Evolutionary conservation across 2,113 vertebrate genomes (phyloP).

Genomic region (Tragelaphus buxtoni): DNA sequence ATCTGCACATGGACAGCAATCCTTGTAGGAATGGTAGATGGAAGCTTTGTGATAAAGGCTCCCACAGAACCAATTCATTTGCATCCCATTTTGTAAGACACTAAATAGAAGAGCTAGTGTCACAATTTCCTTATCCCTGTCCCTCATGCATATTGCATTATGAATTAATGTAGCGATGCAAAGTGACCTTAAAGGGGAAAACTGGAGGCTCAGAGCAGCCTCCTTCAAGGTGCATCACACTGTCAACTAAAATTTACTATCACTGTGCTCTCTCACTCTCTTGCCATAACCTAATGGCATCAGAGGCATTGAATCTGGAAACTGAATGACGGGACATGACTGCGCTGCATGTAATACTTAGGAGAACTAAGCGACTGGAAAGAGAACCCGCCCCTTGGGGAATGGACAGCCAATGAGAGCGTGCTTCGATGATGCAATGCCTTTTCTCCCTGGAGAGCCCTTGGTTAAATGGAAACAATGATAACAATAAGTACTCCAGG

Average conservation of each 20-base stretch:
- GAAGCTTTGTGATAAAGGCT: neutral
- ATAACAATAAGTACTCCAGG: neutral
- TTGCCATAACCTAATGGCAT: neutral
- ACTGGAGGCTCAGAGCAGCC: neutral
- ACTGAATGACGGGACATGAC: neutral
- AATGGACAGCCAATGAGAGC: slow-evolving; percentile 39
- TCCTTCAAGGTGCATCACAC: neutral
- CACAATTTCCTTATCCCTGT: neutral
- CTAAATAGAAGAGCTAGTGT: neutral
- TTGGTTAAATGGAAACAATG: slow-evolving; percentile 10
- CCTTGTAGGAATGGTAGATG: neutral
- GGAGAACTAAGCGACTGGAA: neutral
- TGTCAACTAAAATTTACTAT: neutral
- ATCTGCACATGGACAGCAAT: neutral
- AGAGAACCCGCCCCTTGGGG: slow-evolving; percentile 8
- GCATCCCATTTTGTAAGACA: slow-evolving; percentile 2
- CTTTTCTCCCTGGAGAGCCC: neutral
- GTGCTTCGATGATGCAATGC: slow-evolving; percentile 37
- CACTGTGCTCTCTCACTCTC: neutral
- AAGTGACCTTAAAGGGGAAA: neutral
- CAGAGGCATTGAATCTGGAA: slow-evolving; percentile 28
- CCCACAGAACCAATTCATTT: neutral
- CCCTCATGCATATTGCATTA: slow-evolving; percentile 1
- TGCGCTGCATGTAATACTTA: neutral
- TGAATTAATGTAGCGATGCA: neutral